Conservation (phyloP, 2,113 vertebrate species). For the Oreochromis aureus region DNA sequence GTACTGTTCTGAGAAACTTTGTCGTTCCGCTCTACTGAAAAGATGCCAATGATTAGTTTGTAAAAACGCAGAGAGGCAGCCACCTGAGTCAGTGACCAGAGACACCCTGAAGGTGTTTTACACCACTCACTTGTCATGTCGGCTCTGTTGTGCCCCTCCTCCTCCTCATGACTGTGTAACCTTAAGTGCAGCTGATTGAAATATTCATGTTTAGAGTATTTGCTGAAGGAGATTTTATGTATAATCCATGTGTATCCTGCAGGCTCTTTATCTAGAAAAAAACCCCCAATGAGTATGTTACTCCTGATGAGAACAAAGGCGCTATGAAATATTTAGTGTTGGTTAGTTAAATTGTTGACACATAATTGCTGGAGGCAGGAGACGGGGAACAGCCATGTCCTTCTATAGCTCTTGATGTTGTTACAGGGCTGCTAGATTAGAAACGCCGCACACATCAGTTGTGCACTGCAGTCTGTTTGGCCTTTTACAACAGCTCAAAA, state of each 20-base stretch:
- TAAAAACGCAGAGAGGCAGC: neutral
- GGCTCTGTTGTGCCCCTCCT: neutral
- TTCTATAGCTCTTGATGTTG: neutral
- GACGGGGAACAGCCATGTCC: neutral
- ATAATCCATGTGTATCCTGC: constrained; percentile 31
- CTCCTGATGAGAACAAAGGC: constrained; percentile 19
- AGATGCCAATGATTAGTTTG: neutral
- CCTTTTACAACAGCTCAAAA: neutral
- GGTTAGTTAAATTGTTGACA: constrained; percentile 19
- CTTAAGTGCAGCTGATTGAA: constrained; percentile 45
- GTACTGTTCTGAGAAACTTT: neutral
- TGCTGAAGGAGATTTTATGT: constrained; percentile 25
- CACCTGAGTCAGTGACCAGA: neutral
- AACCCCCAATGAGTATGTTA: neutral
- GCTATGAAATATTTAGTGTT: constrained; percentile 21
- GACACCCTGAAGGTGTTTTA: neutral
- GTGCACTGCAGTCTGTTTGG: neutral
- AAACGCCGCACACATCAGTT: neutral
- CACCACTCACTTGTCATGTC: neutral
- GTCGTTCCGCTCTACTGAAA: neutral
- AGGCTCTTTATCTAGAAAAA: neutral
- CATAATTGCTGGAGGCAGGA: neutral
- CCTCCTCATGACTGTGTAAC: neutral
- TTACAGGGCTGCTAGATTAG: neutral
- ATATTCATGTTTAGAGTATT: constrained; percentile 43